These are phyloP conservation scores for Cenopis cana DNA, from an alignment of 2,888 invertebrate genomes.

Conservation along the genomic window DNA sequence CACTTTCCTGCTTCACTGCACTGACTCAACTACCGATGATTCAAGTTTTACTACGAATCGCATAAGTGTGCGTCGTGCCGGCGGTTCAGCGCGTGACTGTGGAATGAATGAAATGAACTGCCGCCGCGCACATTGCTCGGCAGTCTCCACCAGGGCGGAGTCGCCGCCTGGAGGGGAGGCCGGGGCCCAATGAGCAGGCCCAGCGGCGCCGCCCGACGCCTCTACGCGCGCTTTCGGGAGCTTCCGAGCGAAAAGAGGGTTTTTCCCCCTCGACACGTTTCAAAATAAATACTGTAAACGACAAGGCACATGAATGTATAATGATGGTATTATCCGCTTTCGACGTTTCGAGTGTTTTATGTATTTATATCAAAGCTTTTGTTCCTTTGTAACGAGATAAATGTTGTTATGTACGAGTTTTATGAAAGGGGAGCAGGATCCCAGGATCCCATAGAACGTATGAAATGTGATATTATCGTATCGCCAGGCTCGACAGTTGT, in stretches of 20 bases:
- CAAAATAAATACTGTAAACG: conserved; percentile 84
- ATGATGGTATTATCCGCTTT: conserved; percentile 82
- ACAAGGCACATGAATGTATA: conserved; percentile 84
- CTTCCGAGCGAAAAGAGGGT: conserved; percentile 80
- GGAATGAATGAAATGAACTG: conserved; percentile 66
- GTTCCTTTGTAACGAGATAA: conserved; percentile 79
- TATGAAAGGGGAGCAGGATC: conserved; percentile 72
- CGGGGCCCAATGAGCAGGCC: conserved; percentile 64
- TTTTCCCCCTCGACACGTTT: conserved; percentile 78
- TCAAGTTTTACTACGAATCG: conserved; percentile 59
- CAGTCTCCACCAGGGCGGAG: conserved; percentile 77
- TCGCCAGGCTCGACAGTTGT: conserved; percentile 69
- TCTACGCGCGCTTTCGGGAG: conserved; percentile 75
- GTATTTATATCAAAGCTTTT: conserved; percentile 77
- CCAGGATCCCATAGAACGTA: conserved; percentile 72
- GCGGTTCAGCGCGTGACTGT: conserved; percentile 58
- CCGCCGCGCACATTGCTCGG: conserved; percentile 51
- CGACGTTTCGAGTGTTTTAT: conserved; percentile 83
- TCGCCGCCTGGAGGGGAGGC: conserved; percentile 68
- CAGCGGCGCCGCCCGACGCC: conserved; percentile 72
- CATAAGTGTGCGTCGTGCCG: conserved; percentile 58
- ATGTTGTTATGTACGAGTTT: conserved; percentile 68
- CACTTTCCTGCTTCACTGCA: conserved; percentile 62
- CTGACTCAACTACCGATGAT: conserved; percentile 73
- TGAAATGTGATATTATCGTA: conserved; percentile 81